Evolutionary conservation across 1,140 invertebrate genomes (phyloP).

Genomic region (Macrocentrus cingulum): DNA sequence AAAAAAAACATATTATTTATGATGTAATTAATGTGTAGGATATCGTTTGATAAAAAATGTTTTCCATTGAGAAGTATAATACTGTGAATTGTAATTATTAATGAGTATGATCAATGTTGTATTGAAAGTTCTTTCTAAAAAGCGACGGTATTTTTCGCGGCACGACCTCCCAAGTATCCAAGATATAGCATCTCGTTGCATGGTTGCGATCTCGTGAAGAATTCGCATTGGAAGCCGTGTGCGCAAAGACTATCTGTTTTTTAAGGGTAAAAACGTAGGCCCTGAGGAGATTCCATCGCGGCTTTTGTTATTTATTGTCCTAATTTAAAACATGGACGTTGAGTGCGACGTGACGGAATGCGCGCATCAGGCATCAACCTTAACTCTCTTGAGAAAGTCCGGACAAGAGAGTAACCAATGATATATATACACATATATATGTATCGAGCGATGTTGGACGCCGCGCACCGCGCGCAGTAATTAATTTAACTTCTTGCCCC

Average conservation of each 20-base stretch:
- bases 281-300: conserved; percentile 6
- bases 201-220: not conserved
- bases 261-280: conserved; percentile 1
- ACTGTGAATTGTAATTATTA: not conserved
- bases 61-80: too few relatives aligned
- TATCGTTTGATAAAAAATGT: too few relatives aligned
- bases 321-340: conserved; percentile 51
- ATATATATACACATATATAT: not conserved
- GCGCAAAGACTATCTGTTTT: not conserved
- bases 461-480: conserved; percentile 41
- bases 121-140: conserved; percentile 39
- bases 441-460: conserved; percentile 9
- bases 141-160: conserved; percentile 45
- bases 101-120: not conserved
- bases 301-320: conserved; percentile 46
- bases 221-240: not conserved
- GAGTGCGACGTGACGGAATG: conserved; percentile 41
- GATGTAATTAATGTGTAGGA: too few relatives aligned
- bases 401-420: conserved; percentile 18
- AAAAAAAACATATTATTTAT: too few relatives aligned
- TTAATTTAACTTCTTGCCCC: conserved; percentile 58
- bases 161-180: conserved; percentile 20
- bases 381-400: not conserved
- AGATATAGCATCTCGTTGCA: not conserved
- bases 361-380: not conserved